Evolutionary conservation across 2,113 vertebrate genomes (phyloP), one percentile per base, ranked within the genome.

Genomic region (Atrichornis clamosus): DNA sequence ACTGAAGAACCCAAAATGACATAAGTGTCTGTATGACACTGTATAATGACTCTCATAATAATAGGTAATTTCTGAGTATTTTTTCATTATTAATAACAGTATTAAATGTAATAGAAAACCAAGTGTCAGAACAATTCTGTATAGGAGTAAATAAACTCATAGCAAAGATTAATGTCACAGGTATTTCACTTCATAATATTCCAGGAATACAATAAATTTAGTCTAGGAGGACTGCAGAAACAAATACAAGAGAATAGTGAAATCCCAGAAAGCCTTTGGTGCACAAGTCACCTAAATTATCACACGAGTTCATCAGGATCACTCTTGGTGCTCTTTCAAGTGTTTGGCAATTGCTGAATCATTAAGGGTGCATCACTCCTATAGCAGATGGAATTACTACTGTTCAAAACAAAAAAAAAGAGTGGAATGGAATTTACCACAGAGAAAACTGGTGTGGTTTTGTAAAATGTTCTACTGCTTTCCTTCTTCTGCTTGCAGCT

Each of bases 401-500:
- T 74, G 72, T 56, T 95, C 50, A 87, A 81, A 93, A 63, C 18
- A 1, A 37, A 67, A 86, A 86, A 67, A 70, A 70, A 46, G 33
- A 60, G 35, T 75, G 56, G 33, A 93, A 73, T 63, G 49, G 53
- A 86, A 88, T 89, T 95, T 95, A 90, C 87, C 70, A 89, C 64
- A 90, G 50, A 49, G 72, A 81, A 96, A 92, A 60, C 20, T 60
- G 90, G n/a, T 32, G 19, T 62, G 49, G 17, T 94, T 91, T 73
- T 56, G 46, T 58, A 83, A 77, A 75, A 60, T 46, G 58, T 55
- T 90, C 86, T 97, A 95, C 35, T 77, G 80, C 47, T 94, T 96
- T 68, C 93, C 49, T 82, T 82, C 93, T 95, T 94, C 96, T 92
- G 85, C 59, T 70, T 89, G 90, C 53, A 73, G 72, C 73, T 96